Percentiles rank a stretch among this genome's conserved stretches.
Evolutionary conservation across 2,888 invertebrate species (phyloP).

Genomic region (Diachrysia chrysitis): DNA sequence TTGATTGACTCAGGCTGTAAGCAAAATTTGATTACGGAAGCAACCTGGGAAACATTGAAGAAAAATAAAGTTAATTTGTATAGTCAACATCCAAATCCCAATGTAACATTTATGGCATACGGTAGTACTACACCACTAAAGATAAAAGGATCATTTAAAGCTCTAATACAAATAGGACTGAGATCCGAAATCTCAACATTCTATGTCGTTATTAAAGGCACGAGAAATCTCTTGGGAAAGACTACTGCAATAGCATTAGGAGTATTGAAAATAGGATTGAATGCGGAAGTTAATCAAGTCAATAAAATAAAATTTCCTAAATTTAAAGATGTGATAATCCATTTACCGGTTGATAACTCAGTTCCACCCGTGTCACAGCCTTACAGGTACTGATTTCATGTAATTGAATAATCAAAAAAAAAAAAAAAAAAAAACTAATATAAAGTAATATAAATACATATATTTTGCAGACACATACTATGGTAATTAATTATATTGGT

Average conservation of each 20-base stretch:
- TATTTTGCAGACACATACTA: too few relatives aligned
- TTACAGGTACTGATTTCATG: conserved; percentile 11
- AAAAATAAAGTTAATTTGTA: neutral
- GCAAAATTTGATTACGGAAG: too few relatives aligned
- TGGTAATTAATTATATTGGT: conserved; percentile 16
- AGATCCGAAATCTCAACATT: neutral
- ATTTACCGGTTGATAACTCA: conserved; percentile 29
- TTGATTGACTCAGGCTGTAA: too few relatives aligned
- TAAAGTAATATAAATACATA: neutral
- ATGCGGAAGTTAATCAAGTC: conserved; percentile 11
- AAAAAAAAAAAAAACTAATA: too few relatives aligned
- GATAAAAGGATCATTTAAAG: conserved; percentile 8
- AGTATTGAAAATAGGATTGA: conserved; percentile 31
- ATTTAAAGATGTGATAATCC: conserved; percentile 29
- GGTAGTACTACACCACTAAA: conserved; percentile 8
- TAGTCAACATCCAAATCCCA: too few relatives aligned
- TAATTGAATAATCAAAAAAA: too few relatives aligned
- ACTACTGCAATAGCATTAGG: conserved; percentile 34
- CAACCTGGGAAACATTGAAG: too few relatives aligned
- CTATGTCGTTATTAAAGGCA: conserved; percentile 6
- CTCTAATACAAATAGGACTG: neutral
- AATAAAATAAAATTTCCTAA: conserved; percentile 49
- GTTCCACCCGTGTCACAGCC: conserved; percentile 34
- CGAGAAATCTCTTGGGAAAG: conserved; percentile 39
- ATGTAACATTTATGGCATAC: conserved; percentile 6